Percentiles rank a stretch among this genome's conserved stretches.
Conservation (phyloP, 2,797 vertebrate genomes). For the Adelosebastes latens region DNA sequence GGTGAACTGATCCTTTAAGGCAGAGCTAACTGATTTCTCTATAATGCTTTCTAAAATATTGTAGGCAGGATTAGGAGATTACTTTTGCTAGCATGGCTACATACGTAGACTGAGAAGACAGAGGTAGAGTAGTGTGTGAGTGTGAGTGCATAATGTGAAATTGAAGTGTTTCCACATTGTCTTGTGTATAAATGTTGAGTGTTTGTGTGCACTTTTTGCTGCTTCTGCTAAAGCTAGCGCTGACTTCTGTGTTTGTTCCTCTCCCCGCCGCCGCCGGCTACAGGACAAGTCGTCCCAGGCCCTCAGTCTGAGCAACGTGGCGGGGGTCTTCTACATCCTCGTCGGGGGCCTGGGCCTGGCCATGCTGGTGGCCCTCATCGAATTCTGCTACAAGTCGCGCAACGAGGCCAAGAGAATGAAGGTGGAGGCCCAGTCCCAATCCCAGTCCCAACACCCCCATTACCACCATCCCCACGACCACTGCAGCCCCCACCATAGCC, state of each 20-base stretch:
- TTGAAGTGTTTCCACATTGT: neutral
- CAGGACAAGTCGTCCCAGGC: constrained; percentile 97
- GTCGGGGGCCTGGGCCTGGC: constrained; percentile 97
- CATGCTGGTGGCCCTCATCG: constrained; percentile 99
- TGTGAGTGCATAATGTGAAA: constrained; percentile 27
- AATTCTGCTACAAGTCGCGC: constrained; percentile 99
- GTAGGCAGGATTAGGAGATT: neutral
- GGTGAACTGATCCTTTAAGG: constrained; percentile 8
- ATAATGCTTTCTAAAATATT: neutral
- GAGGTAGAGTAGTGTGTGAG: constrained; percentile 4
- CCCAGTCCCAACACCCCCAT: constrained; percentile 76
- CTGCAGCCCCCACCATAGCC: constrained; percentile 60
- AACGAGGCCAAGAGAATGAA: constrained; percentile 99
- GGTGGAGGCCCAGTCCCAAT: constrained; percentile 90
- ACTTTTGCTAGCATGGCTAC: neutral
- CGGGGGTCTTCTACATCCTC: constrained; percentile 99
- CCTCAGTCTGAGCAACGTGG: constrained; percentile 97
- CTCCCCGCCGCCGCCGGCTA: constrained; percentile 12
- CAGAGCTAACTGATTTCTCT: neutral
- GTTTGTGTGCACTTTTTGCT: neutral
- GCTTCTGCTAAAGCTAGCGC: constrained; percentile 14
- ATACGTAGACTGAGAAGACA: neutral
- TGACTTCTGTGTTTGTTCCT: constrained; percentile 51
- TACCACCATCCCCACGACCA: constrained; percentile 39
- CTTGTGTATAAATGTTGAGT: constrained; percentile 10